These are phyloP conservation scores for Xanthia icteritia DNA, from an alignment of 2,888 invertebrate species.

Conservation along the genomic window DNA sequence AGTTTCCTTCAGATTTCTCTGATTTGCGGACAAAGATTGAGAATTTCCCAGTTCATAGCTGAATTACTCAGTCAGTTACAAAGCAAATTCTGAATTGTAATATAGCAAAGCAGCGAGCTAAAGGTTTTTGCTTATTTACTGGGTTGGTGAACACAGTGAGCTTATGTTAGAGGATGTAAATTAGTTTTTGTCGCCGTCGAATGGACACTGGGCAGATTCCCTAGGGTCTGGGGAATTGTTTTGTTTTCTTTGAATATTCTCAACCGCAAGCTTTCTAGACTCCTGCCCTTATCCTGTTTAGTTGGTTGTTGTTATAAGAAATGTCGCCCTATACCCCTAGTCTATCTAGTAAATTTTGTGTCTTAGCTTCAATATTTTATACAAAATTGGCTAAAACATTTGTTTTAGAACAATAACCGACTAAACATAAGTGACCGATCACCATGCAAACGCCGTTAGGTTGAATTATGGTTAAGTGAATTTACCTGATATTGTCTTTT, in stretches of 20 bases:
- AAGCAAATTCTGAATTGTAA: background rate
- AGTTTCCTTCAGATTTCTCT: background rate
- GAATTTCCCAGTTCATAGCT: background rate
- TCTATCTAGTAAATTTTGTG: too few relatives aligned
- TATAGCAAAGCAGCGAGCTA: background rate
- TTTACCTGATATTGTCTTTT: background rate
- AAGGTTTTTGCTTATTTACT: constrained; percentile 16
- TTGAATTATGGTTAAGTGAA: background rate
- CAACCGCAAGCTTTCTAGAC: background rate
- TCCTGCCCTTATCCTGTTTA: background rate
- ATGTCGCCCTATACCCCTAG: too few relatives aligned
- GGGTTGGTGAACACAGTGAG: background rate
- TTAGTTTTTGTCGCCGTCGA: constrained; percentile 17
- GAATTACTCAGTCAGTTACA: background rate
- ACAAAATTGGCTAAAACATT: too few relatives aligned
- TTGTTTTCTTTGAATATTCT: constrained; percentile 6
- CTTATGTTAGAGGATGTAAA: constrained; percentile 3
- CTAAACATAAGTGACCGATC: background rate
- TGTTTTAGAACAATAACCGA: too few relatives aligned
- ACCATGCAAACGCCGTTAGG: too few relatives aligned
- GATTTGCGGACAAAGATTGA: background rate
- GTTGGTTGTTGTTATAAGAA: background rate
- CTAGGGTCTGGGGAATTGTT: background rate
- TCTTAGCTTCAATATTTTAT: too few relatives aligned
- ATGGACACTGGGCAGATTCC: background rate